Evolutionary conservation across 2,888 invertebrate species (phyloP).

Genomic region (Microctonus aethiopoides): DNA sequence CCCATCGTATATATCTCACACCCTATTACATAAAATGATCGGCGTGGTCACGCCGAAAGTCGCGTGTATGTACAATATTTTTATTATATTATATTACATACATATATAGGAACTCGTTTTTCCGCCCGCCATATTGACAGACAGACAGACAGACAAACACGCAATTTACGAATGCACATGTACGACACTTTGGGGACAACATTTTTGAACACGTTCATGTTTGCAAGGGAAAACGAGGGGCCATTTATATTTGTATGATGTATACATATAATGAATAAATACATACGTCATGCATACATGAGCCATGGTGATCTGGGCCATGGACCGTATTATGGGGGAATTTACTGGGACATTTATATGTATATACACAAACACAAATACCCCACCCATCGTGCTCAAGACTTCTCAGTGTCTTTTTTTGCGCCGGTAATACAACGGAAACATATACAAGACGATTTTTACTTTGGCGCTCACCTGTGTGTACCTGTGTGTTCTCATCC

Average conservation of each 20-base stretch:
- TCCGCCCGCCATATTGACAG: too few relatives aligned
- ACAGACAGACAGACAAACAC: neutral
- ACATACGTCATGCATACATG: neutral
- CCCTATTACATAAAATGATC: slow-evolving; percentile 22
- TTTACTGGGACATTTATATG: neutral
- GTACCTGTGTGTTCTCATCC: slow-evolving; percentile 39
- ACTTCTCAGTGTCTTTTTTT: neutral
- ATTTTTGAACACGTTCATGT: too few relatives aligned
- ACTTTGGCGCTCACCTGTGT: slow-evolving; percentile 43
- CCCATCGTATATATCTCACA: neutral
- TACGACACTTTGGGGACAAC: slow-evolving; percentile 1
- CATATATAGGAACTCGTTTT: slow-evolving; percentile 18
- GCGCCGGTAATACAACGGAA: slow-evolving; percentile 9
- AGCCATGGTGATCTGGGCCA: slow-evolving; percentile 32
- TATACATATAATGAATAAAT: too few relatives aligned
- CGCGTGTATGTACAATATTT: neutral
- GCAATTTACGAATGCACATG: neutral
- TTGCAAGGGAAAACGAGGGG: neutral
- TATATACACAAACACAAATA: neutral
- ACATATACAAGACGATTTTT: slow-evolving; percentile 37
- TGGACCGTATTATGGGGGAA: slow-evolving; percentile 13
- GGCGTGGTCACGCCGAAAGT: slow-evolving; percentile 2
- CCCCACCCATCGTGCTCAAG: slow-evolving; percentile 6
- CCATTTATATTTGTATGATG: too few relatives aligned
- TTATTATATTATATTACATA: too few relatives aligned